Conservation (phyloP, 2,888 invertebrate species). For the Athrips mouffetella region DNA sequence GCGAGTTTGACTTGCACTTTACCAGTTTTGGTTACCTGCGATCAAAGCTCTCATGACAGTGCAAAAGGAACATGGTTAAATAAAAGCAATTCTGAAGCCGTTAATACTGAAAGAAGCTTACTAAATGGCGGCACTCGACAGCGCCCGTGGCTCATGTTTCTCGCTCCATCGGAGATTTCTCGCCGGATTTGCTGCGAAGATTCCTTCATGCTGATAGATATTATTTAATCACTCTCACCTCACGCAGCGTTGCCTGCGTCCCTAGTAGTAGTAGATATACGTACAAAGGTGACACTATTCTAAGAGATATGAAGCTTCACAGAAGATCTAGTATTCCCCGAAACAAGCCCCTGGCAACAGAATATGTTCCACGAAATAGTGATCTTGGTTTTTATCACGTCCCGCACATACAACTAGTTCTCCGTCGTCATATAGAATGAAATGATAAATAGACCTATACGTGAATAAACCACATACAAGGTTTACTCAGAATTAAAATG, state of each 20-base stretch:
- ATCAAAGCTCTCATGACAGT: no score
- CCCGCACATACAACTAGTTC: background rate
- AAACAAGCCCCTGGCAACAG: background rate
- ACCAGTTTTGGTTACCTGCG: no score
- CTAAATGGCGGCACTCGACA: no score
- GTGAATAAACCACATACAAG: no score
- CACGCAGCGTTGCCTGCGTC: background rate
- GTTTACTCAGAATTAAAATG: background rate
- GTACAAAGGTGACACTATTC: background rate
- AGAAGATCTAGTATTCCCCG: background rate
- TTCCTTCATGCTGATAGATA: conserved; percentile 1
- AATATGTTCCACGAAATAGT: background rate
- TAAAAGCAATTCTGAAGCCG: no score
- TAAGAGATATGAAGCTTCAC: no score
- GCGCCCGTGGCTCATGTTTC: background rate
- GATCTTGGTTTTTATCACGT: background rate
- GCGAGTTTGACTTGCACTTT: no score
- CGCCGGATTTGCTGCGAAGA: background rate
- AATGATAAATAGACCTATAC: background rate
- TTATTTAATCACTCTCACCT: background rate
- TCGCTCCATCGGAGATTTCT: background rate
- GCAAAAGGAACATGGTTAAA: no score
- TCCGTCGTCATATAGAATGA: background rate
- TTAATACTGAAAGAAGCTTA: no score
- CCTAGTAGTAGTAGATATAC: no score